Evolutionary conservation across 2,888 invertebrate genomes (phyloP), one percentile per base, ranked within the genome.

Genomic region (Syrphus vitripennis): DNA sequence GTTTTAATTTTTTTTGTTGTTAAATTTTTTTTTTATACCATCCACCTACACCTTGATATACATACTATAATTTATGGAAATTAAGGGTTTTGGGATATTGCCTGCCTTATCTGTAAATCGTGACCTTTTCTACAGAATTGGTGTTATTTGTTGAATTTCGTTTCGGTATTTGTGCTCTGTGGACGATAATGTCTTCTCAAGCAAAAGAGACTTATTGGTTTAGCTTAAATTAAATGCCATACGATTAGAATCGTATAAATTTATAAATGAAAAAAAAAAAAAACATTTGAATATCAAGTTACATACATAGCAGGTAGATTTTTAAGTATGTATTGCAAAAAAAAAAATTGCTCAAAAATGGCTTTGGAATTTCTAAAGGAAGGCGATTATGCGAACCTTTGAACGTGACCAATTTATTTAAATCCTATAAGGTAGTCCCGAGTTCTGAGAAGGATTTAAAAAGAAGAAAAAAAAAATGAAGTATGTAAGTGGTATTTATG

Each of bases 121-220:
- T 57, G 65, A 57, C 55, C 48, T 59, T 74, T 65, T 74, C 16
- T n/a, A 29, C 19, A 57, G 48, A 48, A 50, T 19, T 31, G 50
- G 57, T 57, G 74, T 72, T 76, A 55, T 63, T 79, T 79, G 40
- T 70, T 55, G 7, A 65, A 65, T 65, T 45, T 31, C 29, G 45
- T 5, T 65, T 65, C 3, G 42, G n/a, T 29, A 31, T 65, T 45
- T 63, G n/a, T 42, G 65, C 29, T 14, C 7, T 34, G 21, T 14
- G 65, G 65, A 65, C 29, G 45, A 45, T 65, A 65, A 45, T 45
- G 65, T 45, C 45, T 45, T 26, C 45, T 31, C 31, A 19, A 19
- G 19, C 45, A 19, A 65, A 45, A 45, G 9, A 65, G 65, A 65
- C 65, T 65, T 65, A 65, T 65, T 65, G 65, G 65, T 65, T 65